Conservation (phyloP, 2,888 invertebrate genomes). For the Drosophila dives region DNA sequence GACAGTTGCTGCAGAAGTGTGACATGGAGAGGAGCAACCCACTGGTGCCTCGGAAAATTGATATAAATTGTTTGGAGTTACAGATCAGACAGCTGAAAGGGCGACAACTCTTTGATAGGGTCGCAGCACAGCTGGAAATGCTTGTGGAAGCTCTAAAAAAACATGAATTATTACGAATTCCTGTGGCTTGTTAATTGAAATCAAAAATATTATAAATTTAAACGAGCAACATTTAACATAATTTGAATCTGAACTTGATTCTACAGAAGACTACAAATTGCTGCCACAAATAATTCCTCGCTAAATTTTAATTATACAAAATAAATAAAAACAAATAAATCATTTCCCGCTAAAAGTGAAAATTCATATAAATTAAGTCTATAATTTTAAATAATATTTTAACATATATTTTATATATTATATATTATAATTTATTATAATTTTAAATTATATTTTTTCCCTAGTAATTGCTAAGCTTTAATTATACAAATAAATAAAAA, state of each 20-base stretch:
- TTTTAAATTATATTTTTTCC: too few species aligned
- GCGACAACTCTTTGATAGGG: conserved; percentile 66
- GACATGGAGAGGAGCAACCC: background rate
- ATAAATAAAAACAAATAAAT: too few species aligned
- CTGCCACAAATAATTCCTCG: background rate
- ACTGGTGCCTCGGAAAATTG: conserved; percentile 56
- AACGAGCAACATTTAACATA: background rate
- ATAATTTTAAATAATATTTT: background rate
- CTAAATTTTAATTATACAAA: too few species aligned
- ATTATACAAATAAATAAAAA: too few species aligned
- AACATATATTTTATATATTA: background rate
- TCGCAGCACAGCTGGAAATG: conserved; percentile 44
- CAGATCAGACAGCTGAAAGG: conserved; percentile 59
- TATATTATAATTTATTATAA: too few species aligned
- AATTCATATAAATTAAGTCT: background rate
- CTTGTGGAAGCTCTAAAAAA: conserved; percentile 1
- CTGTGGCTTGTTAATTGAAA: conserved; percentile 11
- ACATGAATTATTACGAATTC: conserved; percentile 38
- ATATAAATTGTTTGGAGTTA: conserved; percentile 71
- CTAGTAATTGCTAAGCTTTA: too few species aligned
- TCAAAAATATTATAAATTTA: conserved; percentile 17
- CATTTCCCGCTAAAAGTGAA: too few species aligned
- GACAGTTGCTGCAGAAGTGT: background rate
- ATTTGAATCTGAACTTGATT: background rate
- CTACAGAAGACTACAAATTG: background rate